Conservation (phyloP, 2,113 vertebrate genomes). For the Crotalus helleri region DNA sequence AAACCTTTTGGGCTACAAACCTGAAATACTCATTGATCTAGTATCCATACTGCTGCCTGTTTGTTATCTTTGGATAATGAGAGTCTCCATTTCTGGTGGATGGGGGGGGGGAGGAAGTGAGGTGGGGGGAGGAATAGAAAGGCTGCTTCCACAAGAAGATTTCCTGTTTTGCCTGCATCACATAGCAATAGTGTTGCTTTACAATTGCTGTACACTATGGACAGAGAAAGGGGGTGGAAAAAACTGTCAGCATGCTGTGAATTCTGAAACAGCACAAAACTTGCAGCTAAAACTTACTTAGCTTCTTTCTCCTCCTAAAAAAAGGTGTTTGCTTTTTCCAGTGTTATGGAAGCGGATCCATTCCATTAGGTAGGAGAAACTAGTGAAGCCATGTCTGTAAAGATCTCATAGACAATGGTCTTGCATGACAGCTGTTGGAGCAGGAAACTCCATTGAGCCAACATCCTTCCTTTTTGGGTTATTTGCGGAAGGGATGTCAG, state of each 20-base stretch:
- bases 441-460: slow-evolving; percentile 11
- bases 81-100: too few relatives aligned
- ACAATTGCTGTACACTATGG: neutral
- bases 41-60: neutral
- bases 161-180: neutral
- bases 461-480: slow-evolving; percentile 13
- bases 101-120: neutral
- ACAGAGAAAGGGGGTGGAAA: neutral
- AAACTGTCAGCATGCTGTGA: neutral
- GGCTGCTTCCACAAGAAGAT: neutral
- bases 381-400: neutral
- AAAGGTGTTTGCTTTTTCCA: neutral
- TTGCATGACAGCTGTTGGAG: neutral
- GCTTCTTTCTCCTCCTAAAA: neutral
- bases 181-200: neutral
- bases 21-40: neutral
- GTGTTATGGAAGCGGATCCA: neutral
- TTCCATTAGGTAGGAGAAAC: neutral
- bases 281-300: neutral
- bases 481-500: slow-evolving; percentile 11
- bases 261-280: neutral
- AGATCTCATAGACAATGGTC: neutral
- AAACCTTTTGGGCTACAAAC: neutral
- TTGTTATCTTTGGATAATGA: neutral
- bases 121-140: too few relatives aligned